These are phyloP conservation scores for Zaprionus ornatus DNA, from an alignment of 1,140 invertebrate genomes.

Conservation along the genomic window DNA sequence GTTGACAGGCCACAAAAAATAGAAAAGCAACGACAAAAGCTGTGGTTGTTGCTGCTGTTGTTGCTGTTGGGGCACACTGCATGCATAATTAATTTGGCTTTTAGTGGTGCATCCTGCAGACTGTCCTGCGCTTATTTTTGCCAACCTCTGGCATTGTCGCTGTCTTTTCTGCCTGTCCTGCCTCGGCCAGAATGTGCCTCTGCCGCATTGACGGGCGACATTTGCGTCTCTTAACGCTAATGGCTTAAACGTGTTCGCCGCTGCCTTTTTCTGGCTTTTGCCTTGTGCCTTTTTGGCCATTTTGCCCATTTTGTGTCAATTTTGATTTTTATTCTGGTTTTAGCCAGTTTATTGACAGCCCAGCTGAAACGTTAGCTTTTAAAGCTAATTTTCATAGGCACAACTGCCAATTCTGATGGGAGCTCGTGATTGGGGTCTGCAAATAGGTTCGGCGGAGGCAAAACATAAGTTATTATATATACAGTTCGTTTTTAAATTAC, in stretches of 20 bases:
- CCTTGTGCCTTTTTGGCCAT: slow-evolving; percentile 4
- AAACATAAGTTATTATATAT: not conserved
- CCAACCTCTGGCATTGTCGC: slow-evolving; percentile 9
- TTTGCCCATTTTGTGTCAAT: slow-evolving; percentile 46
- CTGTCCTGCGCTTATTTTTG: slow-evolving; percentile 31
- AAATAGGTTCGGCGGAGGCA: not conserved
- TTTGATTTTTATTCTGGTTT: slow-evolving; percentile 17
- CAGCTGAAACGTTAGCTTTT: slow-evolving; percentile 4
- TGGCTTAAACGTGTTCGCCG: slow-evolving; percentile 75
- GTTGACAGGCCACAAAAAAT: slow-evolving; percentile 56
- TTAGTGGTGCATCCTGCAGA: slow-evolving; percentile 54
- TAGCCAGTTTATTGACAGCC: slow-evolving; percentile 35
- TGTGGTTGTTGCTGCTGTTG: slow-evolving; percentile 41
- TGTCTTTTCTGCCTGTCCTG: not conserved
- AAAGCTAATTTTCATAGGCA: slow-evolving; percentile 13
- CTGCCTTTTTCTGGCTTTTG: slow-evolving; percentile 51
- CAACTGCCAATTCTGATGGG: not conserved
- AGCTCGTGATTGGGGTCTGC: not conserved
- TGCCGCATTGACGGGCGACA: slow-evolving; percentile 64
- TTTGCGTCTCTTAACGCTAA: slow-evolving; percentile 61
- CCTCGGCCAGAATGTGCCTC: slow-evolving; percentile 48
- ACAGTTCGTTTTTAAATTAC: not conserved
- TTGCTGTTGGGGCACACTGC: slow-evolving; percentile 39
- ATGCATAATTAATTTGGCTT: slow-evolving; percentile 82
- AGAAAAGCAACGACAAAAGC: slow-evolving; percentile 27